phyloP scores from a whole-genome alignment of 2,888 invertebrate species.

The Trissolcus japonicus region DNA sequence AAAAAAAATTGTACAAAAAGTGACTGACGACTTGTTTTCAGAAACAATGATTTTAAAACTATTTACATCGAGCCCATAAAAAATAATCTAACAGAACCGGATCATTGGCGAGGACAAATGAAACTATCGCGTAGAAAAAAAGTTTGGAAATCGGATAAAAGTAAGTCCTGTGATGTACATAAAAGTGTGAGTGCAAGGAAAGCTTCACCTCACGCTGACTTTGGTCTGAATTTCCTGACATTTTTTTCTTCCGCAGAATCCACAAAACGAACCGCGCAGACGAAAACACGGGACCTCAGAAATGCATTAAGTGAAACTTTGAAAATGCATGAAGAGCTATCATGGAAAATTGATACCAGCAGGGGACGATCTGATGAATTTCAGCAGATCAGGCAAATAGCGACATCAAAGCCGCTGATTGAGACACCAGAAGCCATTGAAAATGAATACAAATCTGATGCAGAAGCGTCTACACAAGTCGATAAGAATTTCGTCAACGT shows the following conservation, averaged over 20 bases:
- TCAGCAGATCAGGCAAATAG: constrained; percentile 37
- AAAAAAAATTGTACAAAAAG: no score
- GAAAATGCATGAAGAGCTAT: constrained; percentile 29
- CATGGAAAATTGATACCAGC: constrained; percentile 12
- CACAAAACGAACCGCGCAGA: constrained; percentile 20
- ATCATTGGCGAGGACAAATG: constrained; percentile 22
- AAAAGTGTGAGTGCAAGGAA: constrained; percentile 10
- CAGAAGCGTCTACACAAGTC: constrained; percentile 3
- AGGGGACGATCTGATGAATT: constrained; percentile 29
- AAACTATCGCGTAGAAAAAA: constrained; percentile 22
- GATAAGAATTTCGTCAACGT: constrained; percentile 5
- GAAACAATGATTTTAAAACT: no score
- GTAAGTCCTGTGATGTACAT: constrained; percentile 21
- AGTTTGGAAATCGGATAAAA: constrained; percentile 40
- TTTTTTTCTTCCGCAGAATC: constrained; percentile 17
- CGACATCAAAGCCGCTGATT: constrained; percentile 53
- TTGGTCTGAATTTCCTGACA: constrained; percentile 4
- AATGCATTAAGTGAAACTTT: constrained; percentile 40
- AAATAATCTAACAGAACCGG: constrained; percentile 2
- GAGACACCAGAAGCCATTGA: constrained; percentile 32
- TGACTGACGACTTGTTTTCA: no score
- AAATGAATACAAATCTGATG: constrained; percentile 22
- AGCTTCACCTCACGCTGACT: constrained; percentile 14
- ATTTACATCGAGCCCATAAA: not conserved
- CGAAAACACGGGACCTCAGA: constrained; percentile 14